Base-by-base conservation (phyloP, 2,113 vertebrate species). In the Oreamnos americanus region DNA sequence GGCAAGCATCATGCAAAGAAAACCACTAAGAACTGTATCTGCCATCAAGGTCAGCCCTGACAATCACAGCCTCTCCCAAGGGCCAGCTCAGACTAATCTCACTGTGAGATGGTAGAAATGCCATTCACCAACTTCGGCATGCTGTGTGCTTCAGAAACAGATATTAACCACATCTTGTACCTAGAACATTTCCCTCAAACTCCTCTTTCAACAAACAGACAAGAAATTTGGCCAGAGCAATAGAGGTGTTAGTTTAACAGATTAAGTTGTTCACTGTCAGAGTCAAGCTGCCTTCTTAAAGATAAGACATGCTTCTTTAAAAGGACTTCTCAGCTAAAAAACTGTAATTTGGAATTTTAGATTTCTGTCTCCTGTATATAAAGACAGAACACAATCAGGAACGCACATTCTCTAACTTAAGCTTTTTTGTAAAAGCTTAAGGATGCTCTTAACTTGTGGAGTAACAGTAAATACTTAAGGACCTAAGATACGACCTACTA, bases 161-260 rank as follows among this genome's bases (percentile, higher is more conserved):
- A 94, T 95, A 97, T 47, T 96, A 94, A 96, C 86, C 92, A 87
- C 55, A 79, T 85, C 91, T 58, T 84, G 51, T 23, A 97, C 92
- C 87, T 62, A 36, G 17, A 91, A 85, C 87, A 86, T 47, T 87
- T 81, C 49, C 36, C 53, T 47, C 36, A 87, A 74, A 81, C 5
- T 21, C 62, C 43, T 58, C 14, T 87, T 92, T 76, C 47, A 95
- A 55, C 28, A 89, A 39, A 45, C 89, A 92, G 39, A 90, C 49
- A 82, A 36, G 57, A 94, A 97, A 94, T 57, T 16, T 93, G 95
- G 90, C 25, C 30, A 96, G 2, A 67, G 2, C 33, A 71, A 86
- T 21, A 5, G 23, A 79, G 36, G 19, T 23, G 6, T 47, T 51
- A 93, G 28, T 60, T 49, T 71, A 96, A 62, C 19, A 84, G 19